Percentiles rank a stretch among this genome's conserved stretches.
Conservation (phyloP, 2,113 vertebrate species). For the Pollimyrus isidori region DNA sequence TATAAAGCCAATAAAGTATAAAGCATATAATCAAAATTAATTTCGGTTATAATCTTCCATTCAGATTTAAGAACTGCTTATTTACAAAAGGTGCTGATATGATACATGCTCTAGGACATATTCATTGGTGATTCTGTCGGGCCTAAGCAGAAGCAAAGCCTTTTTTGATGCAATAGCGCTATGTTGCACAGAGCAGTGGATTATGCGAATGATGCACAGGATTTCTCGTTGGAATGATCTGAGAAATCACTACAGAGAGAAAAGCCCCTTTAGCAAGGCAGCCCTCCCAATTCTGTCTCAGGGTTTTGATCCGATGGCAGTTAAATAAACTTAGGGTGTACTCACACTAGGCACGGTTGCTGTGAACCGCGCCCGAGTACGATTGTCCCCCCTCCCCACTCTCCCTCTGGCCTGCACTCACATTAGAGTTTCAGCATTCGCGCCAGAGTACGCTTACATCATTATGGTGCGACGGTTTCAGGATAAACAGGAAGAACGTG, state of each 20-base stretch:
- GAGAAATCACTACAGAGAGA: not conserved
- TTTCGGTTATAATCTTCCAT: not conserved
- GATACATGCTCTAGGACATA: not conserved
- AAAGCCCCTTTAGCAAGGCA: not conserved
- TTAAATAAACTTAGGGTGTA: constrained; percentile 70
- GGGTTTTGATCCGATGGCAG: constrained; percentile 19
- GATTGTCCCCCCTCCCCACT: no score
- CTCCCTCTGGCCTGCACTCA: no score
- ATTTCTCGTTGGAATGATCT: not conserved
- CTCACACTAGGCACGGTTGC: no score
- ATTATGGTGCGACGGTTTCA: no score
- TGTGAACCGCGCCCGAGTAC: no score
- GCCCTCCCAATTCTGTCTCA: not conserved
- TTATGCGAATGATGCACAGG: not conserved
- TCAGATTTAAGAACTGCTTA: not conserved
- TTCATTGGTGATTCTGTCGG: not conserved
- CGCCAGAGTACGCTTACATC: no score
- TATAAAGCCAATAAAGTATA: not conserved
- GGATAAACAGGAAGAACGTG: no score
- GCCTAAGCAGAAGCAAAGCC: not conserved
- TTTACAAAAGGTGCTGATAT: not conserved
- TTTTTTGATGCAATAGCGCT: not conserved
- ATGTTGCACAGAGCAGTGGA: not conserved
- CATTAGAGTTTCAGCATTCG: no score
- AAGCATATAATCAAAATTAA: not conserved